Evolutionary conservation across 2,888 invertebrate species (phyloP).

Genomic region (Magallana nippona): DNA sequence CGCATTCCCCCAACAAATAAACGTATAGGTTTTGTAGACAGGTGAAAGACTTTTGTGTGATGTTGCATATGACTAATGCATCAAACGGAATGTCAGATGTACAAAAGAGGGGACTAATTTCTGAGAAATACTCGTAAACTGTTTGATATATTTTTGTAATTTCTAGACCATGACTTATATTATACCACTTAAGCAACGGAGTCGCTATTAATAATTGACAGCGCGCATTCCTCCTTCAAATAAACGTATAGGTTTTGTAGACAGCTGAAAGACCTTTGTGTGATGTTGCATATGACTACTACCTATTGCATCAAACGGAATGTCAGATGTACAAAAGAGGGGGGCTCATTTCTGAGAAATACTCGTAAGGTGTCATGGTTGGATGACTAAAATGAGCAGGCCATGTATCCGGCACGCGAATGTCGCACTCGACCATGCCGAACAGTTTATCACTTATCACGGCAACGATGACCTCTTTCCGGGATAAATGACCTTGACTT

Average conservation of each 20-base stretch:
- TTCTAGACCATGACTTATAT: not conserved
- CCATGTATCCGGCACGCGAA: no score
- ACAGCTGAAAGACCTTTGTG: not conserved
- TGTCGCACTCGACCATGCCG: no score
- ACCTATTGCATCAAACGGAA: conserved; percentile 47
- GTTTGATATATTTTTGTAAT: conserved; percentile 46
- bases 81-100: conserved; percentile 26
- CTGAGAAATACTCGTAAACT: conserved; percentile 28
- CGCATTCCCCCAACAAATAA: no score
- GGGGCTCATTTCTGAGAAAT: no score
- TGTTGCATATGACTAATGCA: conserved; percentile 47
- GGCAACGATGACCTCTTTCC: not conserved
- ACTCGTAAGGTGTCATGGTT: no score
- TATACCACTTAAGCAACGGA: not conserved
- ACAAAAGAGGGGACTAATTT: no score
- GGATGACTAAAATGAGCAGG: no score
- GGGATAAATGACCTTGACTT: not conserved
- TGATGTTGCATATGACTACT: conserved; percentile 50
- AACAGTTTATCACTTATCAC: conserved; percentile 13
- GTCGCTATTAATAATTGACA: conserved; percentile 37
- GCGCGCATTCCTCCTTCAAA: no score
- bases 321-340: no score
- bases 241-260: no score
- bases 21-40: no score
- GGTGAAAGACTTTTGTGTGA: conserved; percentile 35